Evolutionary conservation across 1,140 invertebrate genomes (phyloP).

Genomic region (Lepidurus couesii): DNA sequence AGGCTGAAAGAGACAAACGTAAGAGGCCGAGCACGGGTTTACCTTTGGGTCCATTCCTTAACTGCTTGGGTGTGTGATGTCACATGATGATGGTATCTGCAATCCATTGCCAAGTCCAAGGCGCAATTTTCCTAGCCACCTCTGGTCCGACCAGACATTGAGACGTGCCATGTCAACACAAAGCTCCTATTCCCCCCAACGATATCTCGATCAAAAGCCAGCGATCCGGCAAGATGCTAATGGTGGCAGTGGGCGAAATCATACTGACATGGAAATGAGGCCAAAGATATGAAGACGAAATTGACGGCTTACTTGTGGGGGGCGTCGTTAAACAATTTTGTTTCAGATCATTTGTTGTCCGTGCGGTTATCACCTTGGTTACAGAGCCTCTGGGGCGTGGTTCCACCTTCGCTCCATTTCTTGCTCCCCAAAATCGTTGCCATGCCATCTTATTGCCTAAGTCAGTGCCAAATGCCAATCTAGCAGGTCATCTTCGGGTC

Average conservation of each 20-base stretch:
- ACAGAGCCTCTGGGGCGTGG: not conserved
- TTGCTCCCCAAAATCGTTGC: conserved; percentile 11
- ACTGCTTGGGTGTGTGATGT: conserved; percentile 15
- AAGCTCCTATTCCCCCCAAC: conserved; percentile 1
- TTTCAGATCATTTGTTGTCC: not conserved
- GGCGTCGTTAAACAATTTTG: not conserved
- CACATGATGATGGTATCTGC: conserved; percentile 9
- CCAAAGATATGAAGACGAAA: too few species aligned
- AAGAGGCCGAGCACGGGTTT: conserved; percentile 18
- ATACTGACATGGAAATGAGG: too few species aligned
- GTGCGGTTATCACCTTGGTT: not conserved
- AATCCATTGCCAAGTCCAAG: conserved; percentile 17
- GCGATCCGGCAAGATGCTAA: not conserved
- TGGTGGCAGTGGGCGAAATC: too few species aligned
- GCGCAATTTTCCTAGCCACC: not conserved
- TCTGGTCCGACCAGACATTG: not conserved
- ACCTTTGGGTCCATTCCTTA: conserved; percentile 21
- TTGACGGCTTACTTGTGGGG: not conserved
- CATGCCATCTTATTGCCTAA: conserved; percentile 18
- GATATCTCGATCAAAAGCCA: not conserved
- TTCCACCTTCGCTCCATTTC: conserved; percentile 18
- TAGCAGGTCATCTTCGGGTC: conserved; percentile 10
- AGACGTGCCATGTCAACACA: not conserved
- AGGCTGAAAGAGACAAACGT: not conserved
- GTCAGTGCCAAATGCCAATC: conserved; percentile 11